Base-by-base conservation (phyloP, 2,888 invertebrate genomes). In the Charanyca ferruginea region DNA sequence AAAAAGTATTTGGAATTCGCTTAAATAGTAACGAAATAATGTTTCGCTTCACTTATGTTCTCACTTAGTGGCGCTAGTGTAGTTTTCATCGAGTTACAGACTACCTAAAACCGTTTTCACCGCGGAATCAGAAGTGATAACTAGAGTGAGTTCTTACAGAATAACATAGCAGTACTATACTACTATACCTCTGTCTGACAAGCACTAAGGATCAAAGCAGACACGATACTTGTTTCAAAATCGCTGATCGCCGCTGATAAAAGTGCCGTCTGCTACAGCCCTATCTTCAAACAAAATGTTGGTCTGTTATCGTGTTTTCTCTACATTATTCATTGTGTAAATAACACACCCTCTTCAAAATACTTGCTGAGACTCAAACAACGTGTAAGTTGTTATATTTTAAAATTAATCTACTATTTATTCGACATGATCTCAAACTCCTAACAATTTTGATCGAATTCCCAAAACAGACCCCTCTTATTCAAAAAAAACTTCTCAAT, bases 391-490 rank as follows among this genome's bases (percentile, higher is more conserved):
- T 51, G 44, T 58, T 58, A 20, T 25, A 22, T 45, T 62, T 41
- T 62, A 51, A 32, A 62, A 55, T 68, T 25, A 69, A 41, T 69
- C 38, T 62, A 47, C n/a, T 20, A 42, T 44, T 7, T 49, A 65
- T 65, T 38, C 66, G 9, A 65, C 49, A 59, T 59, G 41, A 59
- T 66, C 54, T 54, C 53, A 23, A 18, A 32, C 2, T 54, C 18
- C 9, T 32, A 1, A 25, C 20, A 48, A 32, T 42, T 47, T 22
- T 22, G 38, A n/a, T 18, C 13, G n/a, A 44, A 54, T 53, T 28
- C 41, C 25, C 42, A 25, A 58, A 49, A n/a, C 16, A 45, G 32
- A 35, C 32, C 65, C 44, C 45, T 20, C 53, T 38, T 49, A 68
- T 28, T 48, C 25, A 60, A 48, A 59, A 52, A 69, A 41, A 45